Conservation (phyloP, 2,888 invertebrate species). For the Nipponacmea schrenckii region DNA sequence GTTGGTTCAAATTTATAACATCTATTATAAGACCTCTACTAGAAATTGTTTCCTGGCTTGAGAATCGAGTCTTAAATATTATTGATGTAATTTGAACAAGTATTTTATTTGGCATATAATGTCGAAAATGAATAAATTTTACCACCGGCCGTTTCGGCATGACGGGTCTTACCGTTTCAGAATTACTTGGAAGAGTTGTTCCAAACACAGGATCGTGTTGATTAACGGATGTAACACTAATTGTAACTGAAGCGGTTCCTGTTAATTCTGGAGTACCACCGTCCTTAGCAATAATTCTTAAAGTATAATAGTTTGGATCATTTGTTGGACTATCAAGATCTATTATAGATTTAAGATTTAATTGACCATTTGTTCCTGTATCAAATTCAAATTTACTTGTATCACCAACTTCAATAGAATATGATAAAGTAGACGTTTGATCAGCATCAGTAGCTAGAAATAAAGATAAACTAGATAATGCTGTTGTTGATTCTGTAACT, state of each 20-base stretch:
- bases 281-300: slow-evolving; percentile 28
- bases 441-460: slow-evolving; percentile 25
- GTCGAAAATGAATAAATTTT: too few relatives aligned
- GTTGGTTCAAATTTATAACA: neutral
- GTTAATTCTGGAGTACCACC: slow-evolving; percentile 25
- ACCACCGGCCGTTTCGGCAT: too few relatives aligned
- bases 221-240: slow-evolving; percentile 33
- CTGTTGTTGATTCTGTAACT: slow-evolving; percentile 18
- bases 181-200: slow-evolving; percentile 9
- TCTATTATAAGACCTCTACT: too few relatives aligned
- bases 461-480: slow-evolving; percentile 12
- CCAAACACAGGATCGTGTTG: slow-evolving; percentile 31
- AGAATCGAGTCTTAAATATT: neutral
- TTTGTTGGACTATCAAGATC: slow-evolving; percentile 24
- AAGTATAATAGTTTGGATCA: slow-evolving; percentile 18
- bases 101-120: too few relatives aligned
- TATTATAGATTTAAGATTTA: slow-evolving; percentile 24
- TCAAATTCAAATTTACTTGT: slow-evolving; percentile 21
- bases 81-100: too few relatives aligned
- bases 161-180: slow-evolving; percentile 7
- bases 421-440: slow-evolving; percentile 23
- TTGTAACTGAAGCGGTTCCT: slow-evolving; percentile 25
- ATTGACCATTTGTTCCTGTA: slow-evolving; percentile 8
- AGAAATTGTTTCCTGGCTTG: too few relatives aligned
- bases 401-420: slow-evolving; percentile 13